These are phyloP conservation scores for Parapsyche elsis DNA, from an alignment of 1,140 invertebrate genomes.

Conservation along the genomic window DNA sequence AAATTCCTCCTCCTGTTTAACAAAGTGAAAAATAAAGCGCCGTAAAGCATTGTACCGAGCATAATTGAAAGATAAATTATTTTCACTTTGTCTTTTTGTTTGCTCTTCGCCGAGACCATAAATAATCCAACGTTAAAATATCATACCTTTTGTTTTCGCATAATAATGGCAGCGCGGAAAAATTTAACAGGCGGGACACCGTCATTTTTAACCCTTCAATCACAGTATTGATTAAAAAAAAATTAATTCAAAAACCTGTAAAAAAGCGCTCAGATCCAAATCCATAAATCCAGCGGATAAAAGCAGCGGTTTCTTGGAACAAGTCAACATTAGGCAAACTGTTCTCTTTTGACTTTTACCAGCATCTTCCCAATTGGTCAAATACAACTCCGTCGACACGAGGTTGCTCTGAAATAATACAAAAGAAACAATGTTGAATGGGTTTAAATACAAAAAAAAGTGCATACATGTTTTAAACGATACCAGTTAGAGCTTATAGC, in stretches of 20 bases:
- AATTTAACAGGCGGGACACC: background rate
- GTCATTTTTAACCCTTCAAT: background rate
- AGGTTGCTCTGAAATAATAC: slow-evolving; percentile 11
- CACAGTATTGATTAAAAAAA: background rate
- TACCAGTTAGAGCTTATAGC: background rate
- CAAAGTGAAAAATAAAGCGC: slow-evolving; percentile 41
- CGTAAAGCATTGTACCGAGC: slow-evolving; percentile 36
- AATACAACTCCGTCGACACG: background rate
- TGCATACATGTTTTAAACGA: background rate
- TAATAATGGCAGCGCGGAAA: background rate
- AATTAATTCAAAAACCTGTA: slow-evolving; percentile 20
- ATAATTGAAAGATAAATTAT: slow-evolving; percentile 48
- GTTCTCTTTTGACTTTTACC: slow-evolving; percentile 8
- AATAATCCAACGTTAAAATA: slow-evolving; percentile 32
- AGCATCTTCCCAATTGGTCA: slow-evolving; percentile 28
- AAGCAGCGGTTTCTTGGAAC: slow-evolving; percentile 14
- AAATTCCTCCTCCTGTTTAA: slow-evolving; percentile 24
- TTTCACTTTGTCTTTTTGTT: slow-evolving; percentile 39
- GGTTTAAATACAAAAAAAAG: background rate
- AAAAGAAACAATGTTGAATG: background rate
- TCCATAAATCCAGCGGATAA: slow-evolving; percentile 25
- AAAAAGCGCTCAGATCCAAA: slow-evolving; percentile 2
- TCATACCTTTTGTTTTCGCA: background rate
- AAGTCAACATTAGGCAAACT: slow-evolving; percentile 22
- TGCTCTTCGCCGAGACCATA: slow-evolving; percentile 37